A percentile compares a stretch with the other conserved stretches of the same genome.
Evolutionary conservation across 2,888 invertebrate species (phyloP).

Genomic region (Tetragonisca angustula): DNA sequence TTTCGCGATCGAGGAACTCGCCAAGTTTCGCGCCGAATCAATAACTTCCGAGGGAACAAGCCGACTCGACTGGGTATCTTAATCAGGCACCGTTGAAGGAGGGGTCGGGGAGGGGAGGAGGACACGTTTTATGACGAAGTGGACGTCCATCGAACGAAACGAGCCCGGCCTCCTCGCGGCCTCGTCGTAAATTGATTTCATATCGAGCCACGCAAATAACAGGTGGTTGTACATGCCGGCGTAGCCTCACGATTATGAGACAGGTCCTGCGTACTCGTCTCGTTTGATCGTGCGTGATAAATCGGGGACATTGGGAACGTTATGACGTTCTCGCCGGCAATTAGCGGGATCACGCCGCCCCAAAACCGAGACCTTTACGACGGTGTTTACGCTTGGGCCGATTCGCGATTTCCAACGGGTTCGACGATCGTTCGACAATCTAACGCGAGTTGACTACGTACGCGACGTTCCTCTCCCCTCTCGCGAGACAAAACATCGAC

Average conservation of each 20-base stretch:
- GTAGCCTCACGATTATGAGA: slow-evolving; percentile 7
- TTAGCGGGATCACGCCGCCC: slow-evolving; percentile 4
- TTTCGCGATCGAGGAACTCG: no score
- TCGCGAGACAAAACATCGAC: no score
- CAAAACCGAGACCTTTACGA: slow-evolving; percentile 7
- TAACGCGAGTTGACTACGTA: background rate
- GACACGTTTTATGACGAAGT: slow-evolving; percentile 23
- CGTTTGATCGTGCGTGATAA: slow-evolving; percentile 26
- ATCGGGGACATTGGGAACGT: background rate
- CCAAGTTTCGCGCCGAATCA: no score
- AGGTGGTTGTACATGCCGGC: background rate
- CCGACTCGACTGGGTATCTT: background rate
- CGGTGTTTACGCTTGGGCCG: background rate
- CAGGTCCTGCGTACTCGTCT: background rate
- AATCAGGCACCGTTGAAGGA: background rate
- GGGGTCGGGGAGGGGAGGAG: background rate
- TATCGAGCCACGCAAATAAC: slow-evolving; percentile 28
- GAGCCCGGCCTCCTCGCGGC: slow-evolving; percentile 6
- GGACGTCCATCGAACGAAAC: slow-evolving; percentile 17
- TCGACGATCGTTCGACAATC: background rate
- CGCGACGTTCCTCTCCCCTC: background rate
- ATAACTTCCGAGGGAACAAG: no score
- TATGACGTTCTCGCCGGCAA: background rate
- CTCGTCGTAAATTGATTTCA: slow-evolving; percentile 26
- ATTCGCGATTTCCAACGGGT: background rate